Evolutionary conservation across 2,797 vertebrate species (phyloP).

Genomic region (Tokudaia tokunoshimensis): DNA sequence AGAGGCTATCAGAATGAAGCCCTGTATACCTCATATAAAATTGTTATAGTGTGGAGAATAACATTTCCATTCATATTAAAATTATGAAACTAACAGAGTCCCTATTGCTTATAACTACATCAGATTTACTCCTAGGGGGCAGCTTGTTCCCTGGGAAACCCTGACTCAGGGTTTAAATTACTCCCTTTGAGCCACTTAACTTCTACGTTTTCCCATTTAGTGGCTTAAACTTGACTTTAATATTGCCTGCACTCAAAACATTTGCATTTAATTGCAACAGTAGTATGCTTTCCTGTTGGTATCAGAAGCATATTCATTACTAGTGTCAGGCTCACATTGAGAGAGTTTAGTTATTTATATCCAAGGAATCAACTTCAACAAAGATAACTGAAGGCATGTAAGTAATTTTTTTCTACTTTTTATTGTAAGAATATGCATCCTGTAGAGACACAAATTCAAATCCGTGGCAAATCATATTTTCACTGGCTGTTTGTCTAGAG

Average conservation of each 20-base stretch:
- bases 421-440: constrained; percentile 74
- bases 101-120: constrained; percentile 34
- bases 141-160: constrained; percentile 67
- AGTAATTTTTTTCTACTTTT: constrained; percentile 75
- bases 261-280: constrained; percentile 82
- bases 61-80: constrained; percentile 65
- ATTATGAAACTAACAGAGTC: constrained; percentile 64
- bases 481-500: constrained; percentile 71
- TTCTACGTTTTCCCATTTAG: constrained; percentile 79
- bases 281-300: constrained; percentile 76
- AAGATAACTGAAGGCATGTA: constrained; percentile 70
- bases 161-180: constrained; percentile 81
- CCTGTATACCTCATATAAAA: constrained; percentile 53
- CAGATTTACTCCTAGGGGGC: constrained; percentile 60
- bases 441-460: constrained; percentile 66
- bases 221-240: constrained; percentile 76
- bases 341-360: constrained; percentile 75
- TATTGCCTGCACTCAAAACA: constrained; percentile 73
- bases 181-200: constrained; percentile 81
- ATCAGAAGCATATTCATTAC: constrained; percentile 76
- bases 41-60: constrained; percentile 27
- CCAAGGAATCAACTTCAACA: constrained; percentile 78
- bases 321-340: constrained; percentile 74
- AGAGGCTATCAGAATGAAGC: background rate
- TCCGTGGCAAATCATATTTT: constrained; percentile 77